Conservation (phyloP, 2,888 invertebrate species). For the Autographa pulchrina region DNA sequence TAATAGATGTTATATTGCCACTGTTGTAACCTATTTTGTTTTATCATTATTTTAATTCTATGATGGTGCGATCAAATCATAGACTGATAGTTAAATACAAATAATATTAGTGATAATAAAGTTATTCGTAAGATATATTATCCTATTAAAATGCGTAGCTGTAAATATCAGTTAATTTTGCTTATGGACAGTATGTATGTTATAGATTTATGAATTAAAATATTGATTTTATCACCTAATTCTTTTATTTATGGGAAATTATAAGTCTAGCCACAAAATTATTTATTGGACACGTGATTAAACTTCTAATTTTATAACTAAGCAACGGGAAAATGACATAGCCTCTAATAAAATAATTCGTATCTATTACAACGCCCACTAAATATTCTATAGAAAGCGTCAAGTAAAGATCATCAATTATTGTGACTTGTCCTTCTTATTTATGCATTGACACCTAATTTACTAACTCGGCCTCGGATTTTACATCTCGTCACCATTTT, state of each 20-base stretch:
- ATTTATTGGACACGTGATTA: too few relatives aligned
- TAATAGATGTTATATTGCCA: not conserved
- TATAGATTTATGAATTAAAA: slow-evolving; percentile 58
- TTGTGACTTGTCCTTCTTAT: too few relatives aligned
- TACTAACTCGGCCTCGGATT: too few relatives aligned
- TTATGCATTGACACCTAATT: too few relatives aligned
- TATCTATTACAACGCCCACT: too few relatives aligned
- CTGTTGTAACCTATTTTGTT: slow-evolving; percentile 22
- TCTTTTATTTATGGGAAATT: slow-evolving; percentile 20
- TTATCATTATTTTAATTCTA: slow-evolving; percentile 32
- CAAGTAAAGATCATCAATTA: too few relatives aligned
- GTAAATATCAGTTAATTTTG: slow-evolving; percentile 55
- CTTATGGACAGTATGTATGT: slow-evolving; percentile 44
- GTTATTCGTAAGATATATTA: slow-evolving; percentile 44
- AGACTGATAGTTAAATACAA: slow-evolving; percentile 46
- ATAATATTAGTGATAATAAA: slow-evolving; percentile 29
- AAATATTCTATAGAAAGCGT: too few relatives aligned
- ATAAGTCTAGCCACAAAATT: too few relatives aligned
- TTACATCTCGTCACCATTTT: too few relatives aligned
- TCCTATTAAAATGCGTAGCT: slow-evolving; percentile 43
- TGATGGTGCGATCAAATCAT: slow-evolving; percentile 52
- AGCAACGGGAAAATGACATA: too few relatives aligned
- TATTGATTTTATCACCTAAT: slow-evolving; percentile 29
- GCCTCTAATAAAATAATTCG: too few relatives aligned
- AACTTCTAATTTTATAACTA: too few relatives aligned